phyloP scores from a whole-genome alignment of 2,888 invertebrate genomes.

The Drosophila colorata region DNA sequence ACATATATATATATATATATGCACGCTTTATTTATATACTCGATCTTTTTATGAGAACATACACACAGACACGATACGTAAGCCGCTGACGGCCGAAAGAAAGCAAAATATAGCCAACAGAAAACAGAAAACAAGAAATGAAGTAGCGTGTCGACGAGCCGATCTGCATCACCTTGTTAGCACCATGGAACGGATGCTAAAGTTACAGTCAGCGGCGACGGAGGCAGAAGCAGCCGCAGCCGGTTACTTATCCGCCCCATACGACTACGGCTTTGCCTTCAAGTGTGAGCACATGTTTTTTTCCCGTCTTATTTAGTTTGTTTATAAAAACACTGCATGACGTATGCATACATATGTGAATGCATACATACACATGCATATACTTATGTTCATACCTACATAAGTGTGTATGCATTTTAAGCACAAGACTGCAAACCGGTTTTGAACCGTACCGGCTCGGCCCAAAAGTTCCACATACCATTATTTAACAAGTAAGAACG shows the following conservation, averaged over 20 bases:
- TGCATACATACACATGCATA: neutral
- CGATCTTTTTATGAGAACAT: conserved; percentile 26
- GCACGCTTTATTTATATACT: conserved; percentile 33
- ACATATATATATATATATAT: neutral
- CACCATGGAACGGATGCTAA: conserved; percentile 63
- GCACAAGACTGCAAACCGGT: neutral
- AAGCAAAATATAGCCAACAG: conserved; percentile 57
- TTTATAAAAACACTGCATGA: conserved; percentile 44
- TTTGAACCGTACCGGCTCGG: too few relatives aligned
- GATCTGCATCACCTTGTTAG: conserved; percentile 79
- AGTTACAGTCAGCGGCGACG: conserved; percentile 51
- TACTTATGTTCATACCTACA: neutral
- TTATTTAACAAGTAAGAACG: too few relatives aligned
- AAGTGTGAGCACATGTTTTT: conserved; percentile 41
- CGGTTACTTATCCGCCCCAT: conserved; percentile 65
- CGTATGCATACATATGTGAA: conserved; percentile 1
- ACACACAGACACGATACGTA: conserved; percentile 13
- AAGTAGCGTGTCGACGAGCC: conserved; percentile 75
- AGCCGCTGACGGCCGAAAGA: conserved; percentile 50
- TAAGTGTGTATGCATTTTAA: neutral
- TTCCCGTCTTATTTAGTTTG: conserved; percentile 41
- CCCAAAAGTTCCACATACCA: too few relatives aligned
- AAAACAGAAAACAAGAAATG: conserved; percentile 57
- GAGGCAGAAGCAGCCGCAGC: conserved; percentile 42
- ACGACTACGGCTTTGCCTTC: conserved; percentile 30